Conservation (phyloP, 1,140 invertebrate species). For the Calliphora vicina region DNA sequence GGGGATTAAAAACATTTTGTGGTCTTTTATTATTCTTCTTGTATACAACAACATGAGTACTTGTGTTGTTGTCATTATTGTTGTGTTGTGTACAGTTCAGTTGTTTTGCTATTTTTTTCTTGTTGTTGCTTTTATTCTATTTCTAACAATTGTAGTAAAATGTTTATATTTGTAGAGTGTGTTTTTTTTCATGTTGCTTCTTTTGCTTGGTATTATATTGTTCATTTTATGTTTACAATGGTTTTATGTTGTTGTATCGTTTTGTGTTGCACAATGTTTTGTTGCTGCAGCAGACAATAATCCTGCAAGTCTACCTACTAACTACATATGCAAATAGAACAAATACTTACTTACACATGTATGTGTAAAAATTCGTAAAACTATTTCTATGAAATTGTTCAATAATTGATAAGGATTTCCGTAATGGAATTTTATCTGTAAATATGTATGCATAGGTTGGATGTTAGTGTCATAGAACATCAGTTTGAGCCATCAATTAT, state of each 20-base stretch:
- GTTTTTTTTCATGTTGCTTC: neutral
- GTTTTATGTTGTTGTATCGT: slow-evolving; percentile 2
- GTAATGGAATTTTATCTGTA: neutral
- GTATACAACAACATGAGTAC: neutral
- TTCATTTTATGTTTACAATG: neutral
- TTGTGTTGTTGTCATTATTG: neutral
- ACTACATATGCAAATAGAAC: neutral
- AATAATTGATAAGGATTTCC: slow-evolving; percentile 11
- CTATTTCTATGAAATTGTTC: neutral
- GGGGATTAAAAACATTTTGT: slow-evolving; percentile 27
- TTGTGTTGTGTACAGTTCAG: neutral
- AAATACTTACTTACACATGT: neutral
- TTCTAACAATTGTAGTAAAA: neutral
- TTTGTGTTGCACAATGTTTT: neutral
- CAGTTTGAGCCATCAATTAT: too few species aligned
- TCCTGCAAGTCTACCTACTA: neutral
- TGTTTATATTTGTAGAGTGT: neutral
- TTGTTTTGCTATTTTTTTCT: neutral
- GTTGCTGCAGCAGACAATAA: neutral
- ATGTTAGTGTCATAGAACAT: too few species aligned
- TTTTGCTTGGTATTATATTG: neutral
- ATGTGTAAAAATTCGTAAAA: neutral
- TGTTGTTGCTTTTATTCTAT: neutral
- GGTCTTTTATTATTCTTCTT: slow-evolving; percentile 24
- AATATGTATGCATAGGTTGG: too few species aligned